Percentiles rank a stretch among this genome's conserved stretches.
Evolutionary conservation across 2,888 invertebrate genomes (phyloP).

Genomic region (Idaea dimidiata): DNA sequence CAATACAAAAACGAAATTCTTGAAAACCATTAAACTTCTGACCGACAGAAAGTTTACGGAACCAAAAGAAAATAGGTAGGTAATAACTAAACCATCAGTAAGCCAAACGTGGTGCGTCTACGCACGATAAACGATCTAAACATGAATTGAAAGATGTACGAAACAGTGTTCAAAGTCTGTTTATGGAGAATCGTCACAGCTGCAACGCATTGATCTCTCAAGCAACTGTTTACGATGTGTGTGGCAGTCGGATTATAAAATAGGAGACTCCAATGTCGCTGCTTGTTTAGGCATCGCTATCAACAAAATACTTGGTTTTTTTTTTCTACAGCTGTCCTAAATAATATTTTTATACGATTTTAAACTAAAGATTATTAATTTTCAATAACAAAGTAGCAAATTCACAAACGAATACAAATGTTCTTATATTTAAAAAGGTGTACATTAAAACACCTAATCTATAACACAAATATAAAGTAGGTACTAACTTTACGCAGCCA

Average conservation of each 20-base stretch:
- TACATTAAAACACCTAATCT: no score
- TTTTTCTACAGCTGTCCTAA: not conserved
- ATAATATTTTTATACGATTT: not conserved
- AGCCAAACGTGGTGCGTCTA: not conserved
- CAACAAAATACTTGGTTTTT: not conserved
- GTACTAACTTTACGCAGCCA: no score
- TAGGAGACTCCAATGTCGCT: not conserved
- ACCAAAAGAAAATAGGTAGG: not conserved
- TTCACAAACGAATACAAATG: no score
- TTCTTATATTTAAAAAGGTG: no score
- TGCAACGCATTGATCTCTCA: constrained; percentile 27
- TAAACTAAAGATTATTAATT: not conserved
- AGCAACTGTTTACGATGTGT: constrained; percentile 16
- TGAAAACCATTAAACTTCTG: not conserved
- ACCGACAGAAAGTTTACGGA: not conserved
- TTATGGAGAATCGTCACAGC: constrained; percentile 22
- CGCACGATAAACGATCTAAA: not conserved
- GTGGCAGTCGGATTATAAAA: constrained; percentile 5
- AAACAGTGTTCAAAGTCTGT: constrained; percentile 15
- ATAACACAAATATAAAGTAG: no score
- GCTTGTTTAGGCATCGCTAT: not conserved
- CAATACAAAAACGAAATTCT: not conserved
- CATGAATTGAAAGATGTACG: not conserved
- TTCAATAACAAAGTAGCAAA: not conserved
- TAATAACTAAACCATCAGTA: not conserved